Base-by-base conservation (phyloP, 1,140 invertebrate species). In the Leptonema lineaticorne region DNA sequence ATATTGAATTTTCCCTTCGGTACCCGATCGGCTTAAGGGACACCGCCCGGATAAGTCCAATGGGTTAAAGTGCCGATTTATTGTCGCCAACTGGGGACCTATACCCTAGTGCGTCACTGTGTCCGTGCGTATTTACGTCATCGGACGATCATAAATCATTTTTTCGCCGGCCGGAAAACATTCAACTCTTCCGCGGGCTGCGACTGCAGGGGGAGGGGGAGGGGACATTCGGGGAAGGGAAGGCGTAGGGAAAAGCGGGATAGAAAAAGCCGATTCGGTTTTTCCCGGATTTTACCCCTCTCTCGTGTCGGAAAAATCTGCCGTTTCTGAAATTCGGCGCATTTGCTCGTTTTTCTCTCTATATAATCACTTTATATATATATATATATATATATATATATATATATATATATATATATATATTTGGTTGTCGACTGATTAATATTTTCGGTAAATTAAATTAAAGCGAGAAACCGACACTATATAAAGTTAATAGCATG, bases 61-160 rank as follows among this genome's bases (percentile, higher is more conserved):
- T 30, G 24, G 63, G 57, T 24, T 58, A 16, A 30, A 37, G 63
- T 30, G 57, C 22, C 68, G 58, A 70, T 70, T 67, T 70, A 70
- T 70, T 67, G 48, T 67, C 57, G 57, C 24, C 57, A 29, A 16
- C 28, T n/a, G 45, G 18, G 18, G 16, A 28, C 57, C 28, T n/a
- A n/a, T n/a, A n/a, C n/a, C n/a, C n/a, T n/a, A n/a, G n/a, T n/a
- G n/a, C n/a, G n/a, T n/a, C n/a, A n/a, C n/a, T n/a, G n/a, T n/a
- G n/a, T n/a, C n/a, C n/a, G n/a, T n/a, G n/a, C n/a, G n/a, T n/a
- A n/a, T n/a, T n/a, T n/a, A n/a, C n/a, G n/a, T n/a, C n/a, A n/a
- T n/a, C n/a, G n/a, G n/a, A n/a, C n/a, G 30, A 53, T 53, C 48
- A 18, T 33, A 59, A 53, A 53, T 53, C 50, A 53, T 45, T 11